Evolutionary conservation across 2,888 invertebrate species (phyloP).

Genomic region (Cephonodes hylas): DNA sequence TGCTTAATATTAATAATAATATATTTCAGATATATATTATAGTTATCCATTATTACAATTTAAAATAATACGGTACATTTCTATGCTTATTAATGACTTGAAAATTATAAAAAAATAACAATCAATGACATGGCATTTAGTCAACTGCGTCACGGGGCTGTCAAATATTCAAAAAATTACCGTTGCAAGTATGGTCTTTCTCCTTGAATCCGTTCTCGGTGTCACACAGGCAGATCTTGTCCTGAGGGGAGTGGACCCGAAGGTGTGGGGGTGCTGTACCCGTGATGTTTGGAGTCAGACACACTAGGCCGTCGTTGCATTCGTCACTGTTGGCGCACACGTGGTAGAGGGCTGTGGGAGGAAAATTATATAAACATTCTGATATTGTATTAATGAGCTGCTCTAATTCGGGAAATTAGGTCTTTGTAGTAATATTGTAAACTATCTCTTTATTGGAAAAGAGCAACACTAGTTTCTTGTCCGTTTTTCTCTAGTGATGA

Average conservation of each 20-base stretch:
- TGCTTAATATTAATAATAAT: not conserved
- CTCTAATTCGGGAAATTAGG: no score
- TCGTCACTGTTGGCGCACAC: slow-evolving; percentile 82
- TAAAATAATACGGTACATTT: no score
- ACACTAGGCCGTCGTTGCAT: slow-evolving; percentile 84
- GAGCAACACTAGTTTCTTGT: no score
- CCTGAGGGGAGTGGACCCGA: slow-evolving; percentile 54
- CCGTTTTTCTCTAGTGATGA: no score
- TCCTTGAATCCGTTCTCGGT: slow-evolving; percentile 83
- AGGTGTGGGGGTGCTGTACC: slow-evolving; percentile 64
- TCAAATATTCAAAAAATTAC: slow-evolving; percentile 55
- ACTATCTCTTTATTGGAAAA: no score
- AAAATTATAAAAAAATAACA: no score
- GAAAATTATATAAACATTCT: not conserved
- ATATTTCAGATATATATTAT: not conserved
- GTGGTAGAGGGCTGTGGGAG: slow-evolving; percentile 78
- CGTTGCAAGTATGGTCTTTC: slow-evolving; percentile 83
- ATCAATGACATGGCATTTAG: no score
- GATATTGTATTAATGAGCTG: no score
- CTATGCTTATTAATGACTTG: no score
- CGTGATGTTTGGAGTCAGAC: slow-evolving; percentile 80
- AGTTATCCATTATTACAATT: not conserved
- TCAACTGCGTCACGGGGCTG: no score
- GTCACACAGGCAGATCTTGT: slow-evolving; percentile 83
- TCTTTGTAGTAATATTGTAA: no score